Evolutionary conservation across 2,888 invertebrate species (phyloP).

Genomic region (Flabesymbios commensalis): DNA sequence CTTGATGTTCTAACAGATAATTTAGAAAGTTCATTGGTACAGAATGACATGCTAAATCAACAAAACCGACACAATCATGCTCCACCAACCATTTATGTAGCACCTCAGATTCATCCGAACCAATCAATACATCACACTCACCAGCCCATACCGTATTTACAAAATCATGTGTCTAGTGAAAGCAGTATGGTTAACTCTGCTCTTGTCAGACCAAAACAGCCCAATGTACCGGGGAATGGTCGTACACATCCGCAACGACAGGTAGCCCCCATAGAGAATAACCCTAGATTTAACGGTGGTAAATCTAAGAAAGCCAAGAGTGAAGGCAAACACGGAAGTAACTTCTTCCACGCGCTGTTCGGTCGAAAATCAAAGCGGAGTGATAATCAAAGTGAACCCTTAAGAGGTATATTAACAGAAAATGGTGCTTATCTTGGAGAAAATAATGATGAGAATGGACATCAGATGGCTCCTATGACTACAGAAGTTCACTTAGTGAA

Average conservation of each 20-base stretch:
- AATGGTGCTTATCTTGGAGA: no score
- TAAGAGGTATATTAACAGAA: no score
- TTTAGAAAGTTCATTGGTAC: constrained; percentile 59
- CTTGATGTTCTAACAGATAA: constrained; percentile 53
- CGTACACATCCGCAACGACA: no score
- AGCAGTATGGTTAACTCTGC: constrained; percentile 19
- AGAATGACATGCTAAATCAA: constrained; percentile 63
- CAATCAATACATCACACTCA: constrained; percentile 10
- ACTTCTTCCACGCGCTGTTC: no score
- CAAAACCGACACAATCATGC: constrained; percentile 34
- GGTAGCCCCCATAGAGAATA: no score
- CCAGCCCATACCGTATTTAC: constrained; percentile 72
- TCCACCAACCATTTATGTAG: background rate
- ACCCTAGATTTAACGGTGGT: no score
- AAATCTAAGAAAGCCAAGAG: no score
- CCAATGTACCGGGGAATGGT: constrained; percentile 56
- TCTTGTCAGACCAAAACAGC: constrained; percentile 56
- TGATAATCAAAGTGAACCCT: no score
- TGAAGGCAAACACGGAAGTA: no score
- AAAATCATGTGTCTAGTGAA: constrained; percentile 71
- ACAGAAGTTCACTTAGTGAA: constrained; percentile 50
- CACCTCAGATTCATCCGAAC: background rate
- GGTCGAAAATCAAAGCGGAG: no score
- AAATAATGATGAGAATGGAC: no score
- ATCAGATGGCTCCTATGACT: no score